Conservation (phyloP, 2,113 vertebrate species). For the Typhlomys cinereus region DNA sequence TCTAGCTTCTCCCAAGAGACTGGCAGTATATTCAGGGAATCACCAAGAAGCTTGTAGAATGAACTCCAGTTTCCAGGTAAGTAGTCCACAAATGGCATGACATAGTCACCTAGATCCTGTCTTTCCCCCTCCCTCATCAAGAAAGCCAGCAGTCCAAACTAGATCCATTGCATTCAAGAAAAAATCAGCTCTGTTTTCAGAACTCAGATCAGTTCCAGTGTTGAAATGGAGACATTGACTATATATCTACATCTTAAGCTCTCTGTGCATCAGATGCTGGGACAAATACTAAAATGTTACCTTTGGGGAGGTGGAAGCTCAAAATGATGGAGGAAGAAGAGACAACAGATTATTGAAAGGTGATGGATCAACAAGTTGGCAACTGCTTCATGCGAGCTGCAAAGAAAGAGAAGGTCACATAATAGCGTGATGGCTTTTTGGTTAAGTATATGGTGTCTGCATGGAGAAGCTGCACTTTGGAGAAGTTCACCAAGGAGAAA, state of each 20-base stretch:
- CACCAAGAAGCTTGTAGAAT: background rate
- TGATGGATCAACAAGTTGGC: background rate
- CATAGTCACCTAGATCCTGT: background rate
- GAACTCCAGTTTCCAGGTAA: background rate
- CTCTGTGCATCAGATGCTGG: slow-evolving; percentile 4
- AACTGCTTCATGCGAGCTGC: background rate
- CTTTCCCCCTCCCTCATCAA: background rate
- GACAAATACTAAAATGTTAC: background rate
- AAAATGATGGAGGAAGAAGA: background rate
- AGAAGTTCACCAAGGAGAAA: background rate
- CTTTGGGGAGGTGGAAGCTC: background rate
- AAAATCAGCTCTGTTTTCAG: background rate
- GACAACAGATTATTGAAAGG: background rate
- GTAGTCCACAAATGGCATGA: background rate
- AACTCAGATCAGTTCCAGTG: too few species aligned
- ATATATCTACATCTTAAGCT: background rate
- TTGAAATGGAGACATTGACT: background rate
- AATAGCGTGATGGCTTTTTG: background rate
- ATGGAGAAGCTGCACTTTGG: background rate
- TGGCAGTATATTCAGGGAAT: background rate
- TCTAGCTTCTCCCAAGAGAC: background rate
- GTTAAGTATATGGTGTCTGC: background rate
- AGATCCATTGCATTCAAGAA: background rate
- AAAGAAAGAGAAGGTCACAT: background rate
- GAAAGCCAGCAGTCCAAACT: background rate